phyloP scores from a whole-genome alignment of 2,797 vertebrate genomes.

The Echeneis naucrates region DNA sequence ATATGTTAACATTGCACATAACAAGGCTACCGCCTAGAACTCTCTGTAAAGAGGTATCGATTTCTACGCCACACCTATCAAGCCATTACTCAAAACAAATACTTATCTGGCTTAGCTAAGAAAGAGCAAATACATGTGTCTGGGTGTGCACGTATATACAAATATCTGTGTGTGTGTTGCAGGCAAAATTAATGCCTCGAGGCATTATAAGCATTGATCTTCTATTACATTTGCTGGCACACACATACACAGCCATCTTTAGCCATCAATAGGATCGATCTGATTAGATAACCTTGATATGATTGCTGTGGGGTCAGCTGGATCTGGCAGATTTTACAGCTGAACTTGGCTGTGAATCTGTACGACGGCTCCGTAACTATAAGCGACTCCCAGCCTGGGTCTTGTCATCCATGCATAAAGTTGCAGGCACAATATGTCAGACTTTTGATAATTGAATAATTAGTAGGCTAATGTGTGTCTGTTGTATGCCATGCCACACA shows the following conservation, averaged over 20 bases:
- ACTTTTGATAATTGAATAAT: conserved; percentile 60
- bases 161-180: conserved; percentile 32
- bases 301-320: conserved; percentile 33
- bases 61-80: conserved; percentile 78
- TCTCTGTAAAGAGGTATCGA: conserved; percentile 79
- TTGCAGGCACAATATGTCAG: neutral
- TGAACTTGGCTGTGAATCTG: conserved; percentile 48
- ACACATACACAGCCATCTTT: conserved; percentile 49
- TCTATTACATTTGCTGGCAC: conserved; percentile 65
- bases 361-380: conserved; percentile 12
- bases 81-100: conserved; percentile 87
- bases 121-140: conserved; percentile 60
- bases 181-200: conserved; percentile 73
- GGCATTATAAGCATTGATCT: conserved; percentile 77
- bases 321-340: conserved; percentile 20
- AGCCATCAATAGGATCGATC: conserved; percentile 65
- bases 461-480: conserved; percentile 60
- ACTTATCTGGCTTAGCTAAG: conserved; percentile 80
- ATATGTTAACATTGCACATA: conserved; percentile 79
- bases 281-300: conserved; percentile 61
- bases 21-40: conserved; percentile 73
- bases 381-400: neutral
- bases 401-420: neutral
- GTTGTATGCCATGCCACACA: conserved; percentile 34
- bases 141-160: conserved; percentile 22